Conservation (phyloP, 2,888 invertebrate genomes). For the Herminia tarsipennalis region DNA sequence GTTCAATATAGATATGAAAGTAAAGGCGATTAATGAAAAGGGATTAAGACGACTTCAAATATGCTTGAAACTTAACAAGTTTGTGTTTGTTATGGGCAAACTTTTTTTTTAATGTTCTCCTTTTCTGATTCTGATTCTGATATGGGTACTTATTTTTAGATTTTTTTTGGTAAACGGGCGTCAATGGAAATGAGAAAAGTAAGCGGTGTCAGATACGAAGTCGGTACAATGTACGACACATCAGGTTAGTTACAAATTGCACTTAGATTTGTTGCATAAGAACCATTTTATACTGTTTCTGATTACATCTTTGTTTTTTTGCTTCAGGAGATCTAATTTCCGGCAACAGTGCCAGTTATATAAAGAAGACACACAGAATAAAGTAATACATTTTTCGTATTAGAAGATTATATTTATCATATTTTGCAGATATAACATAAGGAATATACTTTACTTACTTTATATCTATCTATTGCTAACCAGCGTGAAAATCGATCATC, state of each 20-base stretch:
- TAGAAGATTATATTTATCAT: not conserved
- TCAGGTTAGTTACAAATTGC: slow-evolving; percentile 46
- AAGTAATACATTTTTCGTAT: slow-evolving; percentile 44
- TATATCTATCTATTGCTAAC: too few species aligned
- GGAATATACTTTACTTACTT: too few species aligned
- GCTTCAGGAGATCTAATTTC: slow-evolving; percentile 59
- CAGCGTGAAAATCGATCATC: too few species aligned
- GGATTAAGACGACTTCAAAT: too few species aligned
- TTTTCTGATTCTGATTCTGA: not conserved
- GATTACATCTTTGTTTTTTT: slow-evolving; percentile 17
- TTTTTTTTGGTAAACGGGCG: slow-evolving; percentile 74
- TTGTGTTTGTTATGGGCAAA: too few species aligned
- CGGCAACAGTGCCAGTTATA: slow-evolving; percentile 73
- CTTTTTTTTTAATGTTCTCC: not conserved
- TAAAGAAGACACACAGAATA: slow-evolving; percentile 58
- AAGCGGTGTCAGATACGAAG: slow-evolving; percentile 56
- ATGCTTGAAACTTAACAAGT: too few species aligned
- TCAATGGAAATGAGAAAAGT: slow-evolving; percentile 59
- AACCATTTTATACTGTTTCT: not conserved
- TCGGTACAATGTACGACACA: slow-evolving; percentile 68
- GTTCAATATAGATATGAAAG: too few species aligned
- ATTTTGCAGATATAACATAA: not conserved
- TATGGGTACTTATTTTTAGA: slow-evolving; percentile 54
- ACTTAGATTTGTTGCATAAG: not conserved
- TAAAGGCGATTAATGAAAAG: too few species aligned